phyloP scores from a whole-genome alignment of 2,113 vertebrate species.

The Mastomys coucha region DNA sequence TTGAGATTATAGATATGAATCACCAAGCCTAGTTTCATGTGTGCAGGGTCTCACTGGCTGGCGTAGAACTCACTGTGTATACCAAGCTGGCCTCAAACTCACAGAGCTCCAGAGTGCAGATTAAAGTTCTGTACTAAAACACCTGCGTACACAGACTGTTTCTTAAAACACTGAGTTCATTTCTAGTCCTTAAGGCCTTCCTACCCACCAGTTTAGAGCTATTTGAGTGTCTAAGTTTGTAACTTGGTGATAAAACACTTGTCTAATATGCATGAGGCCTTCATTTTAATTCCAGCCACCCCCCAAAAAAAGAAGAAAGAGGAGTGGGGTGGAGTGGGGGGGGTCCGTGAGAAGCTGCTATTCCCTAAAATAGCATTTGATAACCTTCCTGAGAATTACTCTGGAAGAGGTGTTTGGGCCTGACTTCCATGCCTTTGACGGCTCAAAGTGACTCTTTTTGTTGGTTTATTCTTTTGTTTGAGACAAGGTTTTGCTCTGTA shows the following conservation, averaged over 20 bases:
- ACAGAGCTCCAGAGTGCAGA: not conserved
- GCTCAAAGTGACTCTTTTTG: not conserved
- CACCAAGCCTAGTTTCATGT: not conserved
- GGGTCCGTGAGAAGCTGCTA: not conserved
- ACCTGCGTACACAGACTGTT: not conserved
- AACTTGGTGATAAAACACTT: not conserved
- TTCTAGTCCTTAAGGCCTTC: slow-evolving; percentile 13
- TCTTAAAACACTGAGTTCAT: slow-evolving; percentile 3
- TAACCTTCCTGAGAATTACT: slow-evolving; percentile 6
- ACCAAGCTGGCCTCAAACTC: not conserved
- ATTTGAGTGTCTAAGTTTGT: not conserved
- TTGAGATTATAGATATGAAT: not conserved
- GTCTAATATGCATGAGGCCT: not conserved
- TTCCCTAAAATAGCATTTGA: slow-evolving; percentile 10
- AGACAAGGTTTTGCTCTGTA: not conserved
- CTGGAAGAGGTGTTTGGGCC: not conserved
- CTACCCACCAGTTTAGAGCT: not conserved
- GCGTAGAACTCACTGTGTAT: not conserved
- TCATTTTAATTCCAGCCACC: not conserved
- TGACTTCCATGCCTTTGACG: slow-evolving; percentile 44
- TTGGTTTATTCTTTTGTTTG: not conserved
- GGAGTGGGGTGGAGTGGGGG: not conserved
- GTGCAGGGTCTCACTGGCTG: not conserved
- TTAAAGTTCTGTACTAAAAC: not conserved
- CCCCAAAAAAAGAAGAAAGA: not conserved